Percentiles rank a stretch among this genome's conserved stretches.
Conservation (phyloP, 53 echinoderm and acorn worm species). For the Actinopyga echinites region DNA sequence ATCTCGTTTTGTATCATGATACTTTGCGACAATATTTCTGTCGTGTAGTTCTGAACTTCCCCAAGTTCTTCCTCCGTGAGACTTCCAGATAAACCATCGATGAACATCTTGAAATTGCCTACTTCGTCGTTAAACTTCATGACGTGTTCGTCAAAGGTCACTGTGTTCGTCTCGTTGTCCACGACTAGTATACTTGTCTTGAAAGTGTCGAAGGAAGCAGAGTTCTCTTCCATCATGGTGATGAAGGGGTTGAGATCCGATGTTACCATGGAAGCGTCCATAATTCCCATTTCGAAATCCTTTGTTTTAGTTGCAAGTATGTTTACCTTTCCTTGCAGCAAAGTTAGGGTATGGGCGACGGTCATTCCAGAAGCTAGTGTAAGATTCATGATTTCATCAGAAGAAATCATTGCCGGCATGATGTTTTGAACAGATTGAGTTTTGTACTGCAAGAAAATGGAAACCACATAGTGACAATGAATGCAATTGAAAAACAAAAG, state of each 20-base stretch:
- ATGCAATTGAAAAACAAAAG: too few species aligned
- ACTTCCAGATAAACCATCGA: constrained; percentile 17
- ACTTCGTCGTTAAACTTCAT: neutral
- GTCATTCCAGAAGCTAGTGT: constrained; percentile 80
- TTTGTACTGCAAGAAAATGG: constrained; percentile 67
- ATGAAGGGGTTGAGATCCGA: constrained; percentile 61
- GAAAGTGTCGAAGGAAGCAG: neutral
- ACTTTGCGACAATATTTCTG: constrained; percentile 9
- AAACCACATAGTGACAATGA: neutral
- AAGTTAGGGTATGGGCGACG: constrained; percentile 53
- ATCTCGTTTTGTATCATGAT: constrained; percentile 33
- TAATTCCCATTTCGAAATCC: constrained; percentile 57
- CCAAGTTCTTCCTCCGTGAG: constrained; percentile 24
- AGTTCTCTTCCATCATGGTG: constrained; percentile 17
- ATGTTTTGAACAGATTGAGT: constrained; percentile 55
- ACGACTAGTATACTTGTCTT: neutral
- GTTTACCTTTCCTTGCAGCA: constrained; percentile 66
- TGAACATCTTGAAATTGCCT: neutral
- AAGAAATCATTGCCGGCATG: constrained; percentile 40
- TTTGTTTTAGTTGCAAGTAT: constrained; percentile 60
- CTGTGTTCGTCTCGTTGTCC: constrained; percentile 1
- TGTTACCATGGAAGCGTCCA: constrained; percentile 54
- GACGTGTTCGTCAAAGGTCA: neutral
- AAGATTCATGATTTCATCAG: constrained; percentile 67
- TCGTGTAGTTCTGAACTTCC: constrained; percentile 50